Percentiles rank a stretch among this genome's conserved stretches.
Evolutionary conservation across 2,113 vertebrate genomes (phyloP).

Genomic region (Myotis davidii): DNA sequence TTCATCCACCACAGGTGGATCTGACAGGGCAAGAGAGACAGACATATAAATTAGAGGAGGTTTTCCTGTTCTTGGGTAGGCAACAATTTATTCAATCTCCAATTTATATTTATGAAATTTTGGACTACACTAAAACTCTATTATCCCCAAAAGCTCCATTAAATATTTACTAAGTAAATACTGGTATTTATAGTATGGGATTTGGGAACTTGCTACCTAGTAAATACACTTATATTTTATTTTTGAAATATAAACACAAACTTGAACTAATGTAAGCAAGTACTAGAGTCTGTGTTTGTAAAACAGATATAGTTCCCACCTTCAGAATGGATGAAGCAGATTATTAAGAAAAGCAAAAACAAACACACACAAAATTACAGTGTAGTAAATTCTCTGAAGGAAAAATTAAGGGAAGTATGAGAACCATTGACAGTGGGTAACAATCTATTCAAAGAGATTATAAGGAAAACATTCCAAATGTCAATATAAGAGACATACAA

Average conservation of each 20-base stretch:
- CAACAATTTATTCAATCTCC: background rate
- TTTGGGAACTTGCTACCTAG: background rate
- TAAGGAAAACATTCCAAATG: background rate
- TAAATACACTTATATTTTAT: background rate
- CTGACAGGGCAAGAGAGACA: background rate
- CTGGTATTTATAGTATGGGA: background rate
- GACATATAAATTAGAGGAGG: background rate
- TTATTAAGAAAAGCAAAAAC: background rate
- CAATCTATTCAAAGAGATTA: background rate
- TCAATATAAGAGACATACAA: background rate
- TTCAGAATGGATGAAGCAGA: background rate
- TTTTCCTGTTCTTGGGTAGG: background rate
- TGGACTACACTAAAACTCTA: background rate
- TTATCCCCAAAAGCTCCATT: background rate
- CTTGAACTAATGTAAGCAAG: background rate
- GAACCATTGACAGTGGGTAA: background rate
- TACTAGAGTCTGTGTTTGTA: background rate
- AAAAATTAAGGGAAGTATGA: background rate
- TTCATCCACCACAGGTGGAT: background rate
- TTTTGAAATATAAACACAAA: background rate
- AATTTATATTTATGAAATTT: background rate
- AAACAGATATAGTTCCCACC: background rate
- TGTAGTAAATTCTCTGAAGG: background rate
- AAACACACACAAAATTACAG: background rate
- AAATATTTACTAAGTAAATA: background rate